Percentiles rank a stretch among this genome's conserved stretches.
Evolutionary conservation across 1,140 invertebrate species (phyloP).

Genomic region (Luehdorfia chinensis): DNA sequence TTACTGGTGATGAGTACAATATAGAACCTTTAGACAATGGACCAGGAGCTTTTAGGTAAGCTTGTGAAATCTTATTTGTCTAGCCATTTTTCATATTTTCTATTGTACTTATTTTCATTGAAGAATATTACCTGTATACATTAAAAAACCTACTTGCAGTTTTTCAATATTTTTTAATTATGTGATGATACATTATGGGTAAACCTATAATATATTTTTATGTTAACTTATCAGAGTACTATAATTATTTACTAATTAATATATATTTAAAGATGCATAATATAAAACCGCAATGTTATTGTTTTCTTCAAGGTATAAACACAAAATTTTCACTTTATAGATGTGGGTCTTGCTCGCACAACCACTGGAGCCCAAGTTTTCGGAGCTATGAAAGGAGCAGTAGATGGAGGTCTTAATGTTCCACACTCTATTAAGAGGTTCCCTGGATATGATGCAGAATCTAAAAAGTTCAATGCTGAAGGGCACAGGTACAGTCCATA

Average conservation of each 20-base stretch:
- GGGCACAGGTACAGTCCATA: constrained; percentile 86
- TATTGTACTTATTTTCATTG: too few species aligned
- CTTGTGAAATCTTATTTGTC: background rate
- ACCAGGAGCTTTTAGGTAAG: constrained; percentile 93
- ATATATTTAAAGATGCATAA: too few species aligned
- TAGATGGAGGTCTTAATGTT: constrained; percentile 98
- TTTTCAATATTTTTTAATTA: too few species aligned
- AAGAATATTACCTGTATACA: too few species aligned
- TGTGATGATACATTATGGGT: too few species aligned
- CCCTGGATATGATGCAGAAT: constrained; percentile 96
- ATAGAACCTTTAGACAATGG: constrained; percentile 95
- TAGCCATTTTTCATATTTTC: background rate
- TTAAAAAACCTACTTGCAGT: too few species aligned
- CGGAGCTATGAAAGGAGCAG: constrained; percentile 99
- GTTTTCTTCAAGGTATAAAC: too few species aligned
- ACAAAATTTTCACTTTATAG: constrained; percentile 80
- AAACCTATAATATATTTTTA: too few species aligned
- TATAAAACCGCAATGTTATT: too few species aligned
- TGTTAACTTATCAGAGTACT: too few species aligned
- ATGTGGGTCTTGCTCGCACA: constrained; percentile 97
- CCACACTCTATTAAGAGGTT: constrained; percentile 98
- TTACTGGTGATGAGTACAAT: constrained; percentile 96
- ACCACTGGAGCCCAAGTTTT: constrained; percentile 98
- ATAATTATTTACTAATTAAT: too few species aligned
- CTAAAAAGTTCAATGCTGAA: constrained; percentile 95